Conservation (phyloP, 2,888 invertebrate species). For the Brachypterus glaber region DNA sequence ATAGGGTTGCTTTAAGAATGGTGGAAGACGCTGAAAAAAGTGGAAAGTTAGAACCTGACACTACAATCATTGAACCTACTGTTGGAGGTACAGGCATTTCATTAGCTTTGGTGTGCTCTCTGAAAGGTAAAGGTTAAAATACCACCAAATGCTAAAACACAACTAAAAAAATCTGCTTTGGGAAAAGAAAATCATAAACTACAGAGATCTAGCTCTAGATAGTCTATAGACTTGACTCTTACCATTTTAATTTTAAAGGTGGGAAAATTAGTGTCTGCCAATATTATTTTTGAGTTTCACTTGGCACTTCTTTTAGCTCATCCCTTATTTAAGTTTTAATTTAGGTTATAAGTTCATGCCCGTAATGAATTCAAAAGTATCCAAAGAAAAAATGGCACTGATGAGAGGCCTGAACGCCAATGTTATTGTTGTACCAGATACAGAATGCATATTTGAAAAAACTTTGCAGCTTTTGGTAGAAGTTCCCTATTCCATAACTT, state of each 20-base stretch:
- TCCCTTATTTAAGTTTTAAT: neutral
- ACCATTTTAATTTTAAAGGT: too few relatives aligned
- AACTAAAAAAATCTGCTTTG: too few relatives aligned
- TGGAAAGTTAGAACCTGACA: neutral
- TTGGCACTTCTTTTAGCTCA: too few relatives aligned
- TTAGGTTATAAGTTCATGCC: constrained; percentile 3
- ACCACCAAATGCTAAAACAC: too few relatives aligned
- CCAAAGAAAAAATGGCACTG: constrained; percentile 21
- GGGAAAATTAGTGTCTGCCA: too few relatives aligned
- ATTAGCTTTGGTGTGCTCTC: constrained; percentile 80
- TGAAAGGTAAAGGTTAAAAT: constrained; percentile 35
- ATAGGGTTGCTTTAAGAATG: neutral
- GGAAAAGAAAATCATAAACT: neutral
- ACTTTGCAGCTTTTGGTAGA: constrained; percentile 39
- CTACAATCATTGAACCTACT: constrained; percentile 4
- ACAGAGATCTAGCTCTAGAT: too few relatives aligned
- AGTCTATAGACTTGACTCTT: too few relatives aligned
- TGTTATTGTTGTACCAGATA: neutral
- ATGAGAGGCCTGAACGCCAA: neutral
- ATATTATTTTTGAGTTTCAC: too few relatives aligned
- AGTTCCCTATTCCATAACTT: constrained; percentile 78
- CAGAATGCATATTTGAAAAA: neutral
- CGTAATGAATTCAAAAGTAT: constrained; percentile 5
- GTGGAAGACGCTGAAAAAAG: neutral
- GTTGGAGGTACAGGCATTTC: constrained; percentile 67